These are phyloP conservation scores for Lerista edwardsae DNA, from an alignment of 2,797 vertebrate species.

Conservation along the genomic window DNA sequence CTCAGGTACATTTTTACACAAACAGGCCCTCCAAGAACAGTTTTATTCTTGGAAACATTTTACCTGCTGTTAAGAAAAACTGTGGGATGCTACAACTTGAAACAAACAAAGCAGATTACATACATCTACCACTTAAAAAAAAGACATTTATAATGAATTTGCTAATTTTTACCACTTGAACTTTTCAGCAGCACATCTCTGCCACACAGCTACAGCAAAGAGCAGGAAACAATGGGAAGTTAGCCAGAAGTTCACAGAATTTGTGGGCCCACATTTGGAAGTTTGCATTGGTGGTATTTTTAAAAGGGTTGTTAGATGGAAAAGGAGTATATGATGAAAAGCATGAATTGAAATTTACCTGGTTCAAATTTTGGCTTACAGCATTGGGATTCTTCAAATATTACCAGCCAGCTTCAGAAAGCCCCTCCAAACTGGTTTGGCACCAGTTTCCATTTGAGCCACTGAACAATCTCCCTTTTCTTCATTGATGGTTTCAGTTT, in stretches of 20 bases:
- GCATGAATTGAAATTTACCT: background rate
- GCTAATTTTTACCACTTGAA: background rate
- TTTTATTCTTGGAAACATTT: background rate
- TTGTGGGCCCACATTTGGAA: background rate
- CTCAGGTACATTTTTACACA: background rate
- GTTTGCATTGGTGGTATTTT: background rate
- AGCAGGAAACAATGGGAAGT: background rate
- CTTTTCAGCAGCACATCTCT: background rate
- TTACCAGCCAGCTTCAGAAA: background rate
- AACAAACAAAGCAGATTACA: background rate
- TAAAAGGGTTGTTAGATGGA: background rate
- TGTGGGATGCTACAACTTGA: conserved; percentile 11
- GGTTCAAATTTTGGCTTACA: background rate
- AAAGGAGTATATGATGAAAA: background rate
- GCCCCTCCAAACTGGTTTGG: background rate
- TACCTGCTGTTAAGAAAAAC: background rate
- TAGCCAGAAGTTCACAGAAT: background rate
- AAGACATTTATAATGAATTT: background rate
- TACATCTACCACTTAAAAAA: background rate
- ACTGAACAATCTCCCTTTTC: background rate
- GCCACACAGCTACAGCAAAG: background rate
- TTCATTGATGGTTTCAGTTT: background rate
- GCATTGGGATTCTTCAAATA: background rate
- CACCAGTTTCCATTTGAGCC: background rate
- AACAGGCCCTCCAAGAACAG: background rate